Base-by-base conservation (phyloP, 2,888 invertebrate genomes). In the Aproaerema taeniolella region DNA sequence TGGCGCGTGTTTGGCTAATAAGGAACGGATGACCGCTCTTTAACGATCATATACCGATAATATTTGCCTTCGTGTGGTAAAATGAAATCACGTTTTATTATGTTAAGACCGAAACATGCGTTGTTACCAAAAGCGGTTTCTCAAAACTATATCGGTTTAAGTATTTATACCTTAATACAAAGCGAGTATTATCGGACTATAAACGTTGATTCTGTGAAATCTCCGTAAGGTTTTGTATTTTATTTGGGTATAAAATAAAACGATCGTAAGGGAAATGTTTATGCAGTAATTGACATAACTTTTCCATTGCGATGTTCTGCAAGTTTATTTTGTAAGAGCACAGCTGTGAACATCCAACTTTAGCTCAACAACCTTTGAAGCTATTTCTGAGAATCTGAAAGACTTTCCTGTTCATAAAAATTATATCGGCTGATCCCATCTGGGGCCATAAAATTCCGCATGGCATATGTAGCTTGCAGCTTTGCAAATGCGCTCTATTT, bases 1-100 rank as follows among this genome's bases (percentile, higher is more conserved):
- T 65, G 72, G 72, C 76, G 71, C 78, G 76, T 77, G 79, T 76
- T 75, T 60, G 65, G 69, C 77, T 81, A 82, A 83, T 81, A 83
- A 75, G 82, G 83, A 70, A 68, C 67, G 70, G 68, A 71, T 74
- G 79, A 59, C 52, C 63, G 67, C 62, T 65, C 70, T 70, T 71
- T 75, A 78, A 78, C 67, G 78, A 71, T 62, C 57, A 57, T 64
- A 67, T 66, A 67, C 61, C 61, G 66, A 65, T 74, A 70, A 75
- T 72, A 69, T 70, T 71, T 50, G 61, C 61, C 58, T 59, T 68
- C 65, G 57, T 65, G 60, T 63, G 61, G 58, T 54, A 64, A 52
- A 67, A 71, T 70, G 70, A 70, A 77, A 75, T 70, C 67, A 64
- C 65, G 54, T 66, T 73, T 73, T 73, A 74, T 75, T 67, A 56